A percentile compares a stretch with the other conserved stretches of the same genome.
Evolutionary conservation across 2,113 vertebrate species (phyloP).

Genomic region (Arenaria interpres): DNA sequence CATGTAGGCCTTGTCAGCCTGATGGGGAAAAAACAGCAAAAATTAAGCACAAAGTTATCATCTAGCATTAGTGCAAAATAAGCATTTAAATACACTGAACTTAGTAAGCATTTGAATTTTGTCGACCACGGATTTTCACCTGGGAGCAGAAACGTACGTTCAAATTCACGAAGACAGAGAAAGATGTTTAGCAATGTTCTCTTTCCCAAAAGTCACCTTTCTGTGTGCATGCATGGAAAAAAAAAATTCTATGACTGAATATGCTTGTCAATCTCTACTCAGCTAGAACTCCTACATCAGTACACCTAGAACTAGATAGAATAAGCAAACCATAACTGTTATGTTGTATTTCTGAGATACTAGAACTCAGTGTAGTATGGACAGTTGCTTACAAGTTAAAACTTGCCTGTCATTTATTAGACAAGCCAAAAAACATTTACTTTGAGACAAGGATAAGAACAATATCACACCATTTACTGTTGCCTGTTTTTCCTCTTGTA

Average conservation of each 20-base stretch:
- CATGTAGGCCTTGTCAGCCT: slow-evolving; percentile 90
- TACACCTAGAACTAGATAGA: not conserved
- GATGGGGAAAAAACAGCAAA: not conserved
- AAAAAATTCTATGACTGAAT: not conserved
- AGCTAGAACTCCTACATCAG: not conserved
- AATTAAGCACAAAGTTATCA: not conserved
- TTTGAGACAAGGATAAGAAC: not conserved
- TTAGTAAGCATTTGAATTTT: not conserved
- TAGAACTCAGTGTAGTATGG: not conserved
- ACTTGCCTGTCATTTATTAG: not conserved
- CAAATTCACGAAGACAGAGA: not conserved
- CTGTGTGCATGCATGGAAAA: not conserved
- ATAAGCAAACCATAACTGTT: not conserved
- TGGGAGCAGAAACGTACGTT: not conserved
- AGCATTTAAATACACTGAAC: not conserved
- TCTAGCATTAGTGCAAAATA: not conserved
- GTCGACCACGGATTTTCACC: not conserved
- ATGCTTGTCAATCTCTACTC: not conserved
- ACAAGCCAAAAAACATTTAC: not conserved
- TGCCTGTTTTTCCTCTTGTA: not conserved
- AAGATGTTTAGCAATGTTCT: not conserved
- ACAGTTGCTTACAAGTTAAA: not conserved
- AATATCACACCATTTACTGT: not conserved
- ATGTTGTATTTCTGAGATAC: not conserved
- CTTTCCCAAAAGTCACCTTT: not conserved